These are phyloP conservation scores for Chrysaora quinquecirrha DNA, from an alignment of 30 jellyfish, hydroid and myxozoan species.

Conservation along the genomic window DNA sequence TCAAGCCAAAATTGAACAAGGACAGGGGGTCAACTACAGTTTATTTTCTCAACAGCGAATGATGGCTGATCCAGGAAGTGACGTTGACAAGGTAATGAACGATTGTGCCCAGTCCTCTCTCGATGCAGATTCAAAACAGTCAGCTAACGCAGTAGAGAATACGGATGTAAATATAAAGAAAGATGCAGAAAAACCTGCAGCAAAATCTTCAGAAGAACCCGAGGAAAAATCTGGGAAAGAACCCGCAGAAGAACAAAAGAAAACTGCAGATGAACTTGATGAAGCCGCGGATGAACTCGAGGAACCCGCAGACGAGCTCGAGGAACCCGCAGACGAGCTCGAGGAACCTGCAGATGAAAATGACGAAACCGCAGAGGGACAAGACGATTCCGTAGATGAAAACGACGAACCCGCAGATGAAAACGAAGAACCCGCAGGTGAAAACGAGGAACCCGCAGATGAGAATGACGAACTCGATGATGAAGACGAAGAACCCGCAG, in stretches of 20 bases:
- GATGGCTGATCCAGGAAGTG: conserved; percentile 1
- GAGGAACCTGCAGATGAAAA: conserved; percentile 10
- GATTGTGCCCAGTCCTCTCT: background rate
- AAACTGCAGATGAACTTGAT: background rate
- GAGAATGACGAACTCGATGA: background rate
- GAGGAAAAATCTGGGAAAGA: background rate
- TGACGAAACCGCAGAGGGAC: background rate
- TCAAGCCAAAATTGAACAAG: too few relatives aligned
- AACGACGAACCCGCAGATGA: conserved; percentile 1
- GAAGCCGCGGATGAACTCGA: conserved; percentile 7
- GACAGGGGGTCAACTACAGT: too few relatives aligned
- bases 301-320: background rate
- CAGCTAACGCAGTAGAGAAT: background rate
- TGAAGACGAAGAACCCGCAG: background rate
- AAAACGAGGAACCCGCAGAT: background rate
- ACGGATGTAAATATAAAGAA: background rate
- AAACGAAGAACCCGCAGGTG: conserved; percentile 1
- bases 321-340: conserved; percentile 13
- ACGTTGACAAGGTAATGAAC: conserved; percentile 1
- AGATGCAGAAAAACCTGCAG: background rate
- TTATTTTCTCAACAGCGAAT: too few relatives aligned
- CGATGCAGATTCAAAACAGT: background rate
- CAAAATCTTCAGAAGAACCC: background rate
- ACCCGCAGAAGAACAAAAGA: background rate
- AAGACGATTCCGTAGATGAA: background rate